phyloP scores from a whole-genome alignment of 1,140 invertebrate species.

The Drosophila subobscura region DNA sequence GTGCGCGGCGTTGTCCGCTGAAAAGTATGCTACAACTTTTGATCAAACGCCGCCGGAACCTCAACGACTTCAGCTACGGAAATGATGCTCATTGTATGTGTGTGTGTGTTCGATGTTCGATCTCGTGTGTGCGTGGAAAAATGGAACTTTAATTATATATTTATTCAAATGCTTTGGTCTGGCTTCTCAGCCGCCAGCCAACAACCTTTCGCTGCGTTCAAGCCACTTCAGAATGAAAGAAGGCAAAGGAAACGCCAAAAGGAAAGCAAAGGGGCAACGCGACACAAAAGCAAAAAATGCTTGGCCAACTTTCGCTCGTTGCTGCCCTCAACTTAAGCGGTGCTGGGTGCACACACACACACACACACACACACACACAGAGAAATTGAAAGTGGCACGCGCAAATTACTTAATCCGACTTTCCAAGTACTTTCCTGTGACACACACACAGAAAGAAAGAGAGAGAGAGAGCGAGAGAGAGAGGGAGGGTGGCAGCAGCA shows the following conservation, averaged over 20 bases:
- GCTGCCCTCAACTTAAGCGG: conserved; percentile 7
- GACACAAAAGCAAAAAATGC: conserved; percentile 15
- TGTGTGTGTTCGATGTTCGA: conserved; percentile 11
- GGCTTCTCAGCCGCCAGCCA: conserved; percentile 43
- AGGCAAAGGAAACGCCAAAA: conserved; percentile 2
- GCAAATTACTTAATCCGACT: conserved; percentile 81
- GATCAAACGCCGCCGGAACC: conserved; percentile 13
- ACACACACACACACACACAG: neutral
- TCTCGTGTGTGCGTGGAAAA: conserved; percentile 10
- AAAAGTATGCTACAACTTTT: conserved; percentile 25
- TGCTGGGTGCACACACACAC: too few species aligned
- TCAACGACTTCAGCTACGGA: conserved; percentile 26
- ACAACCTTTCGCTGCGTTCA: conserved; percentile 15
- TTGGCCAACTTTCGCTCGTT: conserved; percentile 27
- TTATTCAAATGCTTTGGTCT: conserved; percentile 60
- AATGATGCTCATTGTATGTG: conserved; percentile 13
- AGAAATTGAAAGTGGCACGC: conserved; percentile 74
- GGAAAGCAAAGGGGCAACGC: conserved; percentile 4
- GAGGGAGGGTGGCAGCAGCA: neutral
- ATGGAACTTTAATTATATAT: conserved; percentile 69
- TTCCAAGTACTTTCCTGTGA: conserved; percentile 65
- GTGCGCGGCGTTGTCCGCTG: conserved; percentile 8
- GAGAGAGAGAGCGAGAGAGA: neutral
- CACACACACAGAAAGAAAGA: conserved; percentile 23
- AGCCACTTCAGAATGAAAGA: neutral